phyloP scores from a whole-genome alignment of 2,113 vertebrate genomes.

The Rhadina sibilatrix region DNA sequence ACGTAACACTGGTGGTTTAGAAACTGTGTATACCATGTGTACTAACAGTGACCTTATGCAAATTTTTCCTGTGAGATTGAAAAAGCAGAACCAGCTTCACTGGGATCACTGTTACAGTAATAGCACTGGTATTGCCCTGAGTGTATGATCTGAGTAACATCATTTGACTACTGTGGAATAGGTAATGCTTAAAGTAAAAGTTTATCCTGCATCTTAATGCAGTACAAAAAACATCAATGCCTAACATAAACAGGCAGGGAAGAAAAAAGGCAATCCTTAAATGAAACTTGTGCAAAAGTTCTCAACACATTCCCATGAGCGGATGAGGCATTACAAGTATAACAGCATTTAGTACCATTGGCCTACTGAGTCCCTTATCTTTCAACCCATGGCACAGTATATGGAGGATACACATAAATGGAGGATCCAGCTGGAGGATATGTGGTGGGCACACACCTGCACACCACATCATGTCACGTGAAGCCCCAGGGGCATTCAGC shows the following conservation, averaged over 20 bases:
- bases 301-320: background rate
- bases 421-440: background rate
- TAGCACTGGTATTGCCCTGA: background rate
- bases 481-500: background rate
- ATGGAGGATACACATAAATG: background rate
- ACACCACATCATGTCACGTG: background rate
- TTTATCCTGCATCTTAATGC: background rate
- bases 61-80: background rate
- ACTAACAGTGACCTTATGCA: background rate
- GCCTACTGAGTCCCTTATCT: background rate
- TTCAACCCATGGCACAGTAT: background rate
- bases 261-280: background rate
- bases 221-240: background rate
- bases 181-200: background rate
- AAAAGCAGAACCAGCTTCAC: background rate
- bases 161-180: background rate
- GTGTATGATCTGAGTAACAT: background rate
- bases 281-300: background rate
- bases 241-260: background rate
- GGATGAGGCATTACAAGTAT: background rate
- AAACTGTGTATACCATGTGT: background rate
- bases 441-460: background rate
- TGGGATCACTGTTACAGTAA: background rate
- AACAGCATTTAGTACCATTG: background rate
- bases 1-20: background rate